These are phyloP conservation scores for Drosophila persimilis DNA, from an alignment of 1,140 invertebrate genomes.

Conservation along the genomic window DNA sequence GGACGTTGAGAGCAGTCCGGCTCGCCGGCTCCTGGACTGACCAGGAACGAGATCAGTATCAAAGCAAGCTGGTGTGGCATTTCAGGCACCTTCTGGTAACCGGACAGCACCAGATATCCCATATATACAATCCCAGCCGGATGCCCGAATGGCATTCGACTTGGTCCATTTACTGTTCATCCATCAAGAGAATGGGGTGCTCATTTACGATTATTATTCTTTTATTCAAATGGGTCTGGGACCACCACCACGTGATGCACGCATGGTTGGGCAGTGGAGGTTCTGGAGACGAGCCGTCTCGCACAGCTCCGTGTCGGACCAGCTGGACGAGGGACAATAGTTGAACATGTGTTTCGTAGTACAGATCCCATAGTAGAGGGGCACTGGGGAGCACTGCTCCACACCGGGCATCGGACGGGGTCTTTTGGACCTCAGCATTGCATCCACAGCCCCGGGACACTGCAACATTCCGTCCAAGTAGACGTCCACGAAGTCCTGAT, in stretches of 20 bases:
- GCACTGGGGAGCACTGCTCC: conserved; percentile 23
- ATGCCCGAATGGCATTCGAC: conserved; percentile 14
- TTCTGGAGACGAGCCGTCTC: conserved; percentile 34
- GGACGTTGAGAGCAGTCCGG: conserved; percentile 14
- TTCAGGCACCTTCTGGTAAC: conserved; percentile 5
- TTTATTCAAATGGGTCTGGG: conserved; percentile 18
- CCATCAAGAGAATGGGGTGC: neutral
- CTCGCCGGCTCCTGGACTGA: conserved; percentile 3
- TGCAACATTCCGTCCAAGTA: conserved; percentile 39
- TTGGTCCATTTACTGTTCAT: conserved; percentile 19
- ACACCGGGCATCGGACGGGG: neutral
- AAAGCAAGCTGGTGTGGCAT: conserved; percentile 22
- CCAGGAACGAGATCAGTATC: conserved; percentile 6
- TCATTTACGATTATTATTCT: conserved; percentile 2
- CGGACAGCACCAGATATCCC: neutral
- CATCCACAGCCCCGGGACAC: conserved; percentile 27
- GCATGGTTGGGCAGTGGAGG: conserved; percentile 35
- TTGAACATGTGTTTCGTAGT: conserved; percentile 34
- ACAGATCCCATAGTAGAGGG: conserved; percentile 35
- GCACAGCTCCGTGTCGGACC: conserved; percentile 37
- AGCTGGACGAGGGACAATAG: conserved; percentile 51
- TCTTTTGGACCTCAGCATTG: conserved; percentile 10
- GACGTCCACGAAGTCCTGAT: conserved; percentile 34
- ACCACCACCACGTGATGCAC: conserved; percentile 16
- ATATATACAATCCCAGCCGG: conserved; percentile 21